A percentile compares a stretch with the other conserved stretches of the same genome.
Conservation (phyloP, 2,797 vertebrate genomes). For the Decapterus maruadsi region DNA sequence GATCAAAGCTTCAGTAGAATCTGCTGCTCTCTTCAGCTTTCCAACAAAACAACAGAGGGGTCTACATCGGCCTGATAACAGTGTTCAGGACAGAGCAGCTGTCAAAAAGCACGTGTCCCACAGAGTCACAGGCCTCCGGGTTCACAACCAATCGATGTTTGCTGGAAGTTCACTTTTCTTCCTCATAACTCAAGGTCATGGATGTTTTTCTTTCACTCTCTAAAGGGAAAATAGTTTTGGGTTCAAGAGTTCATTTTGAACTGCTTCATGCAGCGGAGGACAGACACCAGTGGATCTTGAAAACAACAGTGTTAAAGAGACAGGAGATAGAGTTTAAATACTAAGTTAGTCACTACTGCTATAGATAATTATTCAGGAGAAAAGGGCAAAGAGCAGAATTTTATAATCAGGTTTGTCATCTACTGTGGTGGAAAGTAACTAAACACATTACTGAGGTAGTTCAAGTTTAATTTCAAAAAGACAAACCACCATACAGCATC, state of each 20-base stretch:
- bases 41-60: conserved; percentile 2
- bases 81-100: conserved; percentile 4
- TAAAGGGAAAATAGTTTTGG: background rate
- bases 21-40: background rate
- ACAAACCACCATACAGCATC: too few species aligned
- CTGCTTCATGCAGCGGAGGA: background rate
- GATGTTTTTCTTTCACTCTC: background rate
- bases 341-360: background rate
- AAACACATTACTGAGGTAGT: background rate
- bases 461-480: conserved; percentile 52
- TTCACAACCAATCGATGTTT: conserved; percentile 6
- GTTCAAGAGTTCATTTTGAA: background rate
- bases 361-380: background rate
- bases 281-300: background rate
- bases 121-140: background rate
- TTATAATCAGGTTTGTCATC: background rate
- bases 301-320: background rate
- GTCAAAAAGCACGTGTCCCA: conserved; percentile 7
- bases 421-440: background rate
- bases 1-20: background rate
- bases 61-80: conserved; percentile 2
- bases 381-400: background rate
- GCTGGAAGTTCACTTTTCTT: background rate
- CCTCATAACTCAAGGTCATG: conserved; percentile 2
- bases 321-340: background rate